Conservation (phyloP, 92 coral and sea anemone genomes). For the Nematostella vectensis region DNA sequence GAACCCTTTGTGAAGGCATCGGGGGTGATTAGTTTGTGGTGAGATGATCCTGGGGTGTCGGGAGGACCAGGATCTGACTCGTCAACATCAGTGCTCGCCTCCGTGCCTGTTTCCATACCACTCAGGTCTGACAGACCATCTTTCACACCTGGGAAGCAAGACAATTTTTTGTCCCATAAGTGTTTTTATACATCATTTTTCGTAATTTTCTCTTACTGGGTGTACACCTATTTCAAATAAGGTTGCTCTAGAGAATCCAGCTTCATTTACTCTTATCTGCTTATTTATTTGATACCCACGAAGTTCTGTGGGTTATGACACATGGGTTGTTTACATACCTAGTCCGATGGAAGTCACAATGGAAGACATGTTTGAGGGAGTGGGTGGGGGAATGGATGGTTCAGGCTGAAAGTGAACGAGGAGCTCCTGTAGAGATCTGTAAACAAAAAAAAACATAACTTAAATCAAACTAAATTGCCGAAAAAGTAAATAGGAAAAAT, state of each 20-base stretch:
- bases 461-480: background rate
- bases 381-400: constrained; percentile 80
- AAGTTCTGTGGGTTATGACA: too few species aligned
- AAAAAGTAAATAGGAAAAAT: too few species aligned
- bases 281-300: too few species aligned
- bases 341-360: constrained; percentile 28
- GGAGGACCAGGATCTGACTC: constrained; percentile 49
- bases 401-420: constrained; percentile 79
- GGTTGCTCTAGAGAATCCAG: too few species aligned
- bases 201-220: background rate
- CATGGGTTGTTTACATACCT: constrained; percentile 9
- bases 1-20: constrained; percentile 70
- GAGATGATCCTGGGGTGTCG: constrained; percentile 34
- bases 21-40: constrained; percentile 75
- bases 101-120: constrained; percentile 82
- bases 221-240: too few species aligned
- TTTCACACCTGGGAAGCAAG: constrained; percentile 58
- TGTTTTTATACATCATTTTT: background rate
- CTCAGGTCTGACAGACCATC: constrained; percentile 93
- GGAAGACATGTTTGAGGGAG: constrained; percentile 76
- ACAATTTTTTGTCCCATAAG: too few species aligned
- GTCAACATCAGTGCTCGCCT: constrained; percentile 70
- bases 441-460: background rate
- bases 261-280: too few species aligned
- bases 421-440: constrained; percentile 84